phyloP scores from a whole-genome alignment of 2,888 invertebrate genomes.

The Xestia ashworthii region DNA sequence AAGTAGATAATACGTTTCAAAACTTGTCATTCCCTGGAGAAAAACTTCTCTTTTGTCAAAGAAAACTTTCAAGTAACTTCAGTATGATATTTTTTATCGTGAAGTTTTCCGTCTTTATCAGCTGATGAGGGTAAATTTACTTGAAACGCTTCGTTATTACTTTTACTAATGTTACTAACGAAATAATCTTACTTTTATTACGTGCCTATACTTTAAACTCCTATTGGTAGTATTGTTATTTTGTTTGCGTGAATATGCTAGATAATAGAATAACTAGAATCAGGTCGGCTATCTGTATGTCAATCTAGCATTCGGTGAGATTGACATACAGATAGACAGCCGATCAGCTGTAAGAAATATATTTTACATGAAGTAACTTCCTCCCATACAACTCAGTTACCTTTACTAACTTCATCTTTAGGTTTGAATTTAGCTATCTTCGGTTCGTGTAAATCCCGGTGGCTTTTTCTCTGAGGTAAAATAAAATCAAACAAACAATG shows the following conservation, averaged over 20 bases:
- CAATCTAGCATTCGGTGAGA: too few species aligned
- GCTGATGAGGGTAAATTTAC: not conserved
- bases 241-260: not conserved
- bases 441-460: not conserved
- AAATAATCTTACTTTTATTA: not conserved
- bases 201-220: not conserved
- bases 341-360: not conserved
- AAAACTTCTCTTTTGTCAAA: conserved; percentile 13
- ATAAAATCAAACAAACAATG: conserved; percentile 62
- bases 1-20: conserved; percentile 27
- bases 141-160: not conserved
- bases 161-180: not conserved
- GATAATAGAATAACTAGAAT: too few species aligned
- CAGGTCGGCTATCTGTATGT: too few species aligned
- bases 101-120: not conserved
- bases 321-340: too few species aligned
- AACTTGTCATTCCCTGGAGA: conserved; percentile 25
- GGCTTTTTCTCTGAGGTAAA: not conserved
- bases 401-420: not conserved
- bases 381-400: not conserved
- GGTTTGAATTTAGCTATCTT: not conserved
- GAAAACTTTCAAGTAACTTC: not conserved
- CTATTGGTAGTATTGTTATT: not conserved
- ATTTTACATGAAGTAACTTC: not conserved
- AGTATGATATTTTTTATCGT: conserved; percentile 7